These are phyloP conservation scores for Papilio protenor DNA, from an alignment of 2,888 invertebrate species.

Conservation along the genomic window DNA sequence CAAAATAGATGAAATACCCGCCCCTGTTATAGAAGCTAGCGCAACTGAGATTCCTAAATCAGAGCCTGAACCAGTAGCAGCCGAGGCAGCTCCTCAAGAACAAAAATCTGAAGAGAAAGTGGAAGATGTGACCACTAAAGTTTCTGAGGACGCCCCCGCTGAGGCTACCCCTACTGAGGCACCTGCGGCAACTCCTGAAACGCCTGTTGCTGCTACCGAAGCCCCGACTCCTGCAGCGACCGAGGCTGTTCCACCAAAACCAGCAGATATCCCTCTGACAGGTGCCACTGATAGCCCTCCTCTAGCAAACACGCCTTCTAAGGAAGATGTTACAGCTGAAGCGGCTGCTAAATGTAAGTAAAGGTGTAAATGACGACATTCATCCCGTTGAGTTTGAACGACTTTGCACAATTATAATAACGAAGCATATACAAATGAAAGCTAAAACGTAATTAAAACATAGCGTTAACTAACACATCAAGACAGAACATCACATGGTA, in stretches of 20 bases:
- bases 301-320: constrained; percentile 73
- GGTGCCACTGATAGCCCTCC: constrained; percentile 72
- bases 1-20: constrained; percentile 41
- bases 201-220: constrained; percentile 40
- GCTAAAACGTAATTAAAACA: not conserved
- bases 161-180: constrained; percentile 17
- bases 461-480: not conserved
- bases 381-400: constrained; percentile 53
- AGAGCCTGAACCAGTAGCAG: constrained; percentile 51
- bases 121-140: constrained; percentile 26
- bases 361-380: constrained; percentile 44
- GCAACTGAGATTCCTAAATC: constrained; percentile 40
- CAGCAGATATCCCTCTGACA: constrained; percentile 39
- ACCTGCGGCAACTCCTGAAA: constrained; percentile 43
- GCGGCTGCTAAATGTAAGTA: constrained; percentile 79
- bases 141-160: constrained; percentile 18
- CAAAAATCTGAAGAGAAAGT: constrained; percentile 41
- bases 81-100: constrained; percentile 54
- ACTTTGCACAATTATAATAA: constrained; percentile 77
- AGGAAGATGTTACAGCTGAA: constrained; percentile 65
- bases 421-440: constrained; percentile 12
- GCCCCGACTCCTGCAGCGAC: constrained; percentile 44
- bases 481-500: not conserved
- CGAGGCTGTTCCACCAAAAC: constrained; percentile 43
- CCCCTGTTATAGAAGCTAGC: constrained; percentile 51